A percentile compares a stretch with the other conserved stretches of the same genome.
Evolutionary conservation across 2,888 invertebrate species (phyloP).

Genomic region (Eulithis testata): DNA sequence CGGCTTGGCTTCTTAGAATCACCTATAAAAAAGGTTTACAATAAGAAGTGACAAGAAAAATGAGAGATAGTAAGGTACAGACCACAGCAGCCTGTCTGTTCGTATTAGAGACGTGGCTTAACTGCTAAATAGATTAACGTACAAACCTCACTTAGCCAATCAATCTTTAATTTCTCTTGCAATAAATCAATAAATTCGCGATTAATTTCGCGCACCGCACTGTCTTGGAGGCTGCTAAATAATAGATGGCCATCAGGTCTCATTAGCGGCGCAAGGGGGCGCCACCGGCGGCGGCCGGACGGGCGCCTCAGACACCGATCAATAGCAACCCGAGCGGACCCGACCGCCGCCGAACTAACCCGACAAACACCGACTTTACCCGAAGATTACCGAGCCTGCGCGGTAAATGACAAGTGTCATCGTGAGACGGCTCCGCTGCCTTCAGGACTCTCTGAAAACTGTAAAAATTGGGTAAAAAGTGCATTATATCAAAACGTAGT

Average conservation of each 20-base stretch:
- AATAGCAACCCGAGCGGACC: conserved; percentile 56
- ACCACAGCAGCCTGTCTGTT: conserved; percentile 9
- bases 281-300: conserved; percentile 77
- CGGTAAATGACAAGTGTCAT: conserved; percentile 80
- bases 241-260: conserved; percentile 80
- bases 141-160: conserved; percentile 61
- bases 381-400: conserved; percentile 59
- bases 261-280: conserved; percentile 76
- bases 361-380: conserved; percentile 51
- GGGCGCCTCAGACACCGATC: conserved; percentile 73
- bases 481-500: conserved; percentile 46
- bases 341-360: conserved; percentile 50
- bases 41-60: neutral
- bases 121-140: conserved; percentile 46
- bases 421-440: conserved; percentile 73
- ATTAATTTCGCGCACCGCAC: conserved; percentile 77
- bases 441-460: conserved; percentile 76
- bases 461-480: conserved; percentile 62
- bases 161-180: conserved; percentile 76
- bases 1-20: too few relatives aligned
- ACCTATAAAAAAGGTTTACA: too few relatives aligned
- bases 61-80: conserved; percentile 8
- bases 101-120: conserved; percentile 23
- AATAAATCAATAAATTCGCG: conserved; percentile 81
- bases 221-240: conserved; percentile 78